Percentiles rank a stretch among this genome's conserved stretches.
Evolutionary conservation across 2,888 invertebrate species (phyloP).

Genomic region (Brachynemurus nebulosus): DNA sequence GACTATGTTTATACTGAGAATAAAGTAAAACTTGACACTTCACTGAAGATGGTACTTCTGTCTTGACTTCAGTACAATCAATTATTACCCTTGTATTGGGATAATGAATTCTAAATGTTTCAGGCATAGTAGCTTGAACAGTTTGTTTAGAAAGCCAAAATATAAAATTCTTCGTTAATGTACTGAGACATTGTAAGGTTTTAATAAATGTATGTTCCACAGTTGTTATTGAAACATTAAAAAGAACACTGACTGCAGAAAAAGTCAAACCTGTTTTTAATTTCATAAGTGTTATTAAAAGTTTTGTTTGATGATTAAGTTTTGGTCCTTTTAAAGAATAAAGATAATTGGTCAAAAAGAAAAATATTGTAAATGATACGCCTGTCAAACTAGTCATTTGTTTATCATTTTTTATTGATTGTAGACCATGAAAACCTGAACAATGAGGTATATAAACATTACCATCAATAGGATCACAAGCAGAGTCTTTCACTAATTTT

Average conservation of each 20-base stretch:
- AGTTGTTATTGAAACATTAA: constrained; percentile 12
- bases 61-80: constrained; percentile 18
- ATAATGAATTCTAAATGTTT: constrained; percentile 15
- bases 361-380: constrained; percentile 12
- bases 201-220: constrained; percentile 10
- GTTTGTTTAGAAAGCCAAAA: too few species aligned
- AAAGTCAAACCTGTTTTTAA: constrained; percentile 14
- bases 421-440: constrained; percentile 10
- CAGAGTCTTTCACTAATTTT: constrained; percentile 7
- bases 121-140: too few species aligned
- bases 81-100: constrained; percentile 17
- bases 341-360: constrained; percentile 12
- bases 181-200: constrained; percentile 5
- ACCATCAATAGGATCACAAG: constrained; percentile 12
- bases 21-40: constrained; percentile 15
- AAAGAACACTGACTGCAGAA: constrained; percentile 11
- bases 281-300: constrained; percentile 17
- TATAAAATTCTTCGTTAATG: too few species aligned
- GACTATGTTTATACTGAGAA: constrained; percentile 16
- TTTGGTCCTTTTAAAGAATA: constrained; percentile 10
- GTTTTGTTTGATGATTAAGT: constrained; percentile 12
- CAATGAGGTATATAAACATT: constrained; percentile 5
- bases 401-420: constrained; percentile 8
- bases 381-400: constrained; percentile 14
- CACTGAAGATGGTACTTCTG: constrained; percentile 15